A percentile compares a stretch with the other conserved stretches of the same genome.
Evolutionary conservation across 2,113 vertebrate species (phyloP).

Genomic region (Leptodactylus fuscus): DNA sequence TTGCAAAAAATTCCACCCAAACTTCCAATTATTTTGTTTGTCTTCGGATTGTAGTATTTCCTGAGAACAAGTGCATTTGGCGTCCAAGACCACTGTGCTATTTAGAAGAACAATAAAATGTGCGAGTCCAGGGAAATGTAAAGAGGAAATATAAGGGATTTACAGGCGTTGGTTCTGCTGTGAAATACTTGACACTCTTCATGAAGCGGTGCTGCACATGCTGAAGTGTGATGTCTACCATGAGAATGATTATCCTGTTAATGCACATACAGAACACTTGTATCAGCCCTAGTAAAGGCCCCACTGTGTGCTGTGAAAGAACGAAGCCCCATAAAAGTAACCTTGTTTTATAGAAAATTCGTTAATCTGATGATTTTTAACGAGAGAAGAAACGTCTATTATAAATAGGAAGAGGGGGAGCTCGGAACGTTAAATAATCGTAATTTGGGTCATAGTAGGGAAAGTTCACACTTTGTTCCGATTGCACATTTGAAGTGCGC

Average conservation of each 20-base stretch:
- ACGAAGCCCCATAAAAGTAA: neutral
- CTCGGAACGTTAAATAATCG: no score
- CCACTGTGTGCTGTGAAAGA: neutral
- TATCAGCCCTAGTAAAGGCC: neutral
- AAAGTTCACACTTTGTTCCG: no score
- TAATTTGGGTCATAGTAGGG: no score
- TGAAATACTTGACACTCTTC: constrained; percentile 41
- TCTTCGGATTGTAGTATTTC: neutral
- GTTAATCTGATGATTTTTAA: no score
- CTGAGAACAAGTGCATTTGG: neutral
- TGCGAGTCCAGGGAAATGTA: constrained; percentile 37
- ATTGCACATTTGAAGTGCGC: no score
- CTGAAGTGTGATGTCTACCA: constrained; percentile 39
- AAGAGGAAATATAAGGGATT: neutral
- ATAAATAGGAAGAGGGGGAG: no score
- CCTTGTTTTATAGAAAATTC: neutral
- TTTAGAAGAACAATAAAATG: constrained; percentile 27
- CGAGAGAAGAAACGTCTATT: neutral
- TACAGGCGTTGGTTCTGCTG: constrained; percentile 14
- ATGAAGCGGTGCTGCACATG: constrained; percentile 7
- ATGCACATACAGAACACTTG: constrained; percentile 18
- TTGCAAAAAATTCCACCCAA: no score
- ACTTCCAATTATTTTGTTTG: no score
- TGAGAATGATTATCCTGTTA: constrained; percentile 33
- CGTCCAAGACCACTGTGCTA: constrained; percentile 1